phyloP scores from a whole-genome alignment of 2,797 vertebrate species.

The Danio albolineatus region DNA sequence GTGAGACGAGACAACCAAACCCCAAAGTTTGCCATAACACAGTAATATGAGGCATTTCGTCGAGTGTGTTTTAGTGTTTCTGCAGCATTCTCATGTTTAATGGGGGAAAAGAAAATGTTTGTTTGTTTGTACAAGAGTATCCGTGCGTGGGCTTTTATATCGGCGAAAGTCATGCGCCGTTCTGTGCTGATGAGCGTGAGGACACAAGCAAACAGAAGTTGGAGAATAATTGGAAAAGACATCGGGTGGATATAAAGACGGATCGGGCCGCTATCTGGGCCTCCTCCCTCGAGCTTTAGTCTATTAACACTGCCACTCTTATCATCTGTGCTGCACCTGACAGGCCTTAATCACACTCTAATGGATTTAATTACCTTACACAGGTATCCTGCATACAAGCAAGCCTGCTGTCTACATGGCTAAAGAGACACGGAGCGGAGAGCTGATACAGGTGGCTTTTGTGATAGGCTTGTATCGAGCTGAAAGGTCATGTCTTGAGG shows the following conservation, averaged over 20 bases:
- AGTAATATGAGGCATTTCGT: background rate
- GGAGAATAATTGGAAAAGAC: slow-evolving; percentile 81
- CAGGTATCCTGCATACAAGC: slow-evolving; percentile 68
- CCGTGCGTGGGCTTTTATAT: slow-evolving; percentile 28
- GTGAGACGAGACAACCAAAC: background rate
- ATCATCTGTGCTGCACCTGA: slow-evolving; percentile 82
- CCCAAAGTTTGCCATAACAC: background rate
- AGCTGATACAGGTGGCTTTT: slow-evolving; percentile 47
- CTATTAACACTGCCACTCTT: slow-evolving; percentile 83
- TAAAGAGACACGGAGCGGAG: slow-evolving; percentile 49
- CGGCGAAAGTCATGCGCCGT: slow-evolving; percentile 51
- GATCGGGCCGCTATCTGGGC: slow-evolving; percentile 75
- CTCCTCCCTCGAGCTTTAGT: slow-evolving; percentile 78
- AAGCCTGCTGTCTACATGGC: slow-evolving; percentile 68
- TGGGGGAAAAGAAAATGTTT: slow-evolving; percentile 9
- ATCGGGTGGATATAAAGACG: slow-evolving; percentile 82
- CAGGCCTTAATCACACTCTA: slow-evolving; percentile 79
- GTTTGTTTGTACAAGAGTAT: slow-evolving; percentile 26
- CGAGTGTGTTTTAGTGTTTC: slow-evolving; percentile 1
- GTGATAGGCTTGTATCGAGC: slow-evolving; percentile 49
- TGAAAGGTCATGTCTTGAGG: slow-evolving; percentile 41
- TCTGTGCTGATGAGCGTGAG: slow-evolving; percentile 64
- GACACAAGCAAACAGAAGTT: slow-evolving; percentile 68
- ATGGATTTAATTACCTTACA: slow-evolving; percentile 80
- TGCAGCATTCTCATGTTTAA: slow-evolving; percentile 5